Conservation (phyloP, 1,140 invertebrate genomes). For the Antheraea mylitta region DNA sequence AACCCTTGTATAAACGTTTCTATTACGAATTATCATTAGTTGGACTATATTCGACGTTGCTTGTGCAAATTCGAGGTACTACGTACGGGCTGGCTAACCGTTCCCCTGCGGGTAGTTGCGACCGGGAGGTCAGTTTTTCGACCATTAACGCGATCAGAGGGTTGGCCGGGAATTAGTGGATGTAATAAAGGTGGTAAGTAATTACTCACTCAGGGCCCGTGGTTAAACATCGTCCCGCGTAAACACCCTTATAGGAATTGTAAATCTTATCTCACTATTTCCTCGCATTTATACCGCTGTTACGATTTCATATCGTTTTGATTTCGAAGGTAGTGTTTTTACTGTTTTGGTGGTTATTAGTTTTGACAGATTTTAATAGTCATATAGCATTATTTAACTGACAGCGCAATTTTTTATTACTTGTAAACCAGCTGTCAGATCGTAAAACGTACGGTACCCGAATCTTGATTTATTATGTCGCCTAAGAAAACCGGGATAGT, state of each 20-base stretch:
- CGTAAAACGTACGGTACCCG: too few species aligned
- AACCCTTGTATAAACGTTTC: background rate
- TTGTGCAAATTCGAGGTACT: conserved; percentile 17
- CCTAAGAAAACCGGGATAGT: too few species aligned
- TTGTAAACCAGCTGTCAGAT: too few species aligned
- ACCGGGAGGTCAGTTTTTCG: conserved; percentile 71
- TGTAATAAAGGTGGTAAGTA: conserved; percentile 61
- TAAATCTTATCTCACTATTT: conserved; percentile 3
- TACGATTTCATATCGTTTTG: background rate
- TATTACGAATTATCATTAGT: background rate
- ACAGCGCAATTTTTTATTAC: too few species aligned
- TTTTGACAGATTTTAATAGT: too few species aligned
- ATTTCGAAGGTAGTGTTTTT: too few species aligned
- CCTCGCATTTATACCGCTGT: background rate
- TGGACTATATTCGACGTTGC: background rate
- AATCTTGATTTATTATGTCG: too few species aligned
- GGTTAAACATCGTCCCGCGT: conserved; percentile 31
- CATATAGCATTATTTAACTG: too few species aligned
- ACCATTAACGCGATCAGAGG: conserved; percentile 67
- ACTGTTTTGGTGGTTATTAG: too few species aligned
- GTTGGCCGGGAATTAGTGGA: conserved; percentile 53
- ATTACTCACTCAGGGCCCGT: conserved; percentile 64
- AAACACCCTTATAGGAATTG: background rate
- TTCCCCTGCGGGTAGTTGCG: conserved; percentile 56
- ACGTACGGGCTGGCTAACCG: conserved; percentile 35